Conservation (phyloP, 1,140 invertebrate genomes). For the Paraescarpia echinospica region DNA sequence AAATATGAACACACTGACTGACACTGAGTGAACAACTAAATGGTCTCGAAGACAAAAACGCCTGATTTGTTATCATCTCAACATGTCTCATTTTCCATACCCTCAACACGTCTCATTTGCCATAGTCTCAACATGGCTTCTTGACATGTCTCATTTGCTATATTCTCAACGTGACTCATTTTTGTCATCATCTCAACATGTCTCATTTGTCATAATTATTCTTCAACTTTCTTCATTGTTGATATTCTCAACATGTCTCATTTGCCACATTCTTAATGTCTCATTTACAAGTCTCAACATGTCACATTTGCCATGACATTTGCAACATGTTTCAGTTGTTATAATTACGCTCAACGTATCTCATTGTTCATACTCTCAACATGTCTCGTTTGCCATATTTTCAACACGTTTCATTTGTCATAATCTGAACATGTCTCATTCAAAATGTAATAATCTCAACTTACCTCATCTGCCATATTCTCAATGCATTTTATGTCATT, state of each 20-base stretch:
- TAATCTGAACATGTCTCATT: neutral
- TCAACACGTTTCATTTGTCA: neutral
- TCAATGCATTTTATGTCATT: too few relatives aligned
- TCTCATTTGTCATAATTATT: too few relatives aligned
- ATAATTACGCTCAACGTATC: neutral
- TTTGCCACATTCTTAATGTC: too few relatives aligned
- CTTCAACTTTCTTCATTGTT: too few relatives aligned
- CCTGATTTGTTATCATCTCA: too few relatives aligned
- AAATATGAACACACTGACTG: slow-evolving; percentile 34
- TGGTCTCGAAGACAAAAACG: neutral
- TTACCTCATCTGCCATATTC: neutral
- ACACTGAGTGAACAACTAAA: neutral
- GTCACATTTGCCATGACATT: neutral
- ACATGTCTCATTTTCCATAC: too few relatives aligned
- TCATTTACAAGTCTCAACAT: neutral
- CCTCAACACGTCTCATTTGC: too few relatives aligned
- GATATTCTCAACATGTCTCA: too few relatives aligned
- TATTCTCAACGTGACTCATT: too few relatives aligned
- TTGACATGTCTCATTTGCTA: too few relatives aligned
- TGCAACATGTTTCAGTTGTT: neutral
- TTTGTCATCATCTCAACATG: too few relatives aligned
- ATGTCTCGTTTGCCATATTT: neutral
- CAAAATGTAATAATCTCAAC: neutral
- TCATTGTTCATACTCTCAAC: neutral
- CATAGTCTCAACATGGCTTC: too few relatives aligned